Evolutionary conservation across 2,113 vertebrate genomes (phyloP).

Genomic region (Oenanthe oenanthe): DNA sequence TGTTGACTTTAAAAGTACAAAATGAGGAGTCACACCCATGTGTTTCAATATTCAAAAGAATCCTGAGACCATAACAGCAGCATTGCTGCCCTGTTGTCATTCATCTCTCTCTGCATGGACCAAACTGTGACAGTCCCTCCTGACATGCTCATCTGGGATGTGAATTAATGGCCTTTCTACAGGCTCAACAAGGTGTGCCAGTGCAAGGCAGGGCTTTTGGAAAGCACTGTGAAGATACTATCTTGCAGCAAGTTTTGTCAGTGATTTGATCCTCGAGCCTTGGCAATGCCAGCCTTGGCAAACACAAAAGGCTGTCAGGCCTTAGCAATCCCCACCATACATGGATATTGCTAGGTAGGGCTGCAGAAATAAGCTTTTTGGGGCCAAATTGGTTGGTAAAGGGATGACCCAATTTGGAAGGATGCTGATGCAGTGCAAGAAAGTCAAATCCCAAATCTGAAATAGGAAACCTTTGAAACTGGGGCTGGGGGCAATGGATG

Average conservation of each 20-base stretch:
- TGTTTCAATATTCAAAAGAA: neutral
- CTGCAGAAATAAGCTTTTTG: neutral
- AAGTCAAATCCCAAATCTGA: neutral
- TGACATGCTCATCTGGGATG: neutral
- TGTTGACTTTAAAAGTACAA: neutral
- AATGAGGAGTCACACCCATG: neutral
- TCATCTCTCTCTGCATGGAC: neutral
- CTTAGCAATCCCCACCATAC: neutral
- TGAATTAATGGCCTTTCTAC: neutral
- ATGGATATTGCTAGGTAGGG: neutral
- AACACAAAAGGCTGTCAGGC: neutral
- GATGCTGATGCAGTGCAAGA: neutral
- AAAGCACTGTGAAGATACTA: neutral
- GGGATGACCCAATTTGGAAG: neutral
- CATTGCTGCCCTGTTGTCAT: neutral
- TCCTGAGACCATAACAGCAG: neutral
- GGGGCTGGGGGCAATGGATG: rapidly evolving
- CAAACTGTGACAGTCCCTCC: neutral
- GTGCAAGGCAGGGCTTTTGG: neutral
- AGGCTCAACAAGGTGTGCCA: neutral
- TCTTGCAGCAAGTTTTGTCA: neutral
- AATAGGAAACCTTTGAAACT: neutral
- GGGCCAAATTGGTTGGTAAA: neutral
- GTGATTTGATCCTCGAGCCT: neutral
- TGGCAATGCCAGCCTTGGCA: no score